Base-by-base conservation (phyloP, 2,888 invertebrate species). In the Melipona beecheii region DNA sequence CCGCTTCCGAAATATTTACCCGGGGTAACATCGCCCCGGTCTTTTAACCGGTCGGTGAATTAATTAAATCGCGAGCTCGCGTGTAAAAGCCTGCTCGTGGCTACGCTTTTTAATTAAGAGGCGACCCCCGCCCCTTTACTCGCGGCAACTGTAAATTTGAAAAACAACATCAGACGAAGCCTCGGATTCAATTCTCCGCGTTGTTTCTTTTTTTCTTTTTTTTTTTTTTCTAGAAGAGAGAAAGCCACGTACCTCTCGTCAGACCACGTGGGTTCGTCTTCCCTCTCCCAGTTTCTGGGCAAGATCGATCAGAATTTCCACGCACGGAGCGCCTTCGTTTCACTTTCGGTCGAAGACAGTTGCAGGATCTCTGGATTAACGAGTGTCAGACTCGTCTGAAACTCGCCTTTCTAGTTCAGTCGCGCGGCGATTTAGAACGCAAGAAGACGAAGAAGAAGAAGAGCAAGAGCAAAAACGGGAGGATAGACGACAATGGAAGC, bases 51-150 rank as follows among this genome's bases (percentile, higher is more conserved):
- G 54, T 65, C 21, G 81, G 49, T 43, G 73, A 76, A 83, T 81
- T 83, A 83, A 83, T 83, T 81, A 81, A 83, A 81, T 60, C 68
- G 65, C 81, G 69, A 77, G 70, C 60, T 60, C 62, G 76, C 31
- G 65, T 76, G 81, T 65, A 76, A 81, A 76, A 66, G 71, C 79
- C 36, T 17, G 69, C 62, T 54, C 62, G 50, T 31, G 31, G 31
- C 31, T 31, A 31, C 31, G 79, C 79, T 58, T 82, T 82, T 82
- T 79, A 82, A 82, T 79, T 79, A 82, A 82, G 70, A 43, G 54
- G 36, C 31, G 17, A 6, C 58, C 3, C 19, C 31, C 36, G 19
- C 15, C 24, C 43, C 6, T 58, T 31, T 4, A 31, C 31, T 21
- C 50, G 56, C 68, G 73, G 69, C 69, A 24, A 69, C 73, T 78